phyloP scores from a whole-genome alignment of 2,888 invertebrate genomes.

The Dolomedes plantarius region DNA sequence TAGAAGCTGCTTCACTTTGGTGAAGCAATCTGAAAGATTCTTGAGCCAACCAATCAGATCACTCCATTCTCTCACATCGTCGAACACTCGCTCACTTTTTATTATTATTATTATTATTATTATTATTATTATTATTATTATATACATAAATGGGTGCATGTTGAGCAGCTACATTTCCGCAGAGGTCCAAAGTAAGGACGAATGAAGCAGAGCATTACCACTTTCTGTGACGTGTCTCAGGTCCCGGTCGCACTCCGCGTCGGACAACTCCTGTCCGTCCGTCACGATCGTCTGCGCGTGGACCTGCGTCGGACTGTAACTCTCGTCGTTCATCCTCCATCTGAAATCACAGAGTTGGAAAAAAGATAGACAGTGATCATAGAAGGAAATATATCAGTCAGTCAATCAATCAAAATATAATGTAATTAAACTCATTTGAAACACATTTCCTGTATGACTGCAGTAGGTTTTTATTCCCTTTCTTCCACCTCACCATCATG shows the following conservation, averaged over 20 bases:
- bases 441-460: too few relatives aligned
- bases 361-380: too few relatives aligned
- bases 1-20: too few relatives aligned
- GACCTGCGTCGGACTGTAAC: slow-evolving; percentile 63
- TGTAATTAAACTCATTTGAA: too few relatives aligned
- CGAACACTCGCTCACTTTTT: too few relatives aligned
- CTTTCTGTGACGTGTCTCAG: slow-evolving; percentile 62
- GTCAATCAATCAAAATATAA: too few relatives aligned
- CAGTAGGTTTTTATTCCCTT: too few relatives aligned
- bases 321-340: slow-evolving; percentile 60
- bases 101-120: too few relatives aligned
- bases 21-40: too few relatives aligned
- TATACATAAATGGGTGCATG: not conserved
- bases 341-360: slow-evolving; percentile 18
- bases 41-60: not conserved
- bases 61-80: not conserved
- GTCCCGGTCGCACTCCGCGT: slow-evolving; percentile 70
- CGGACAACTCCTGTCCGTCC: slow-evolving; percentile 61
- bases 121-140: not conserved
- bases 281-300: slow-evolving; percentile 59
- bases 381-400: too few relatives aligned
- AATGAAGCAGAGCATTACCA: slow-evolving; percentile 24
- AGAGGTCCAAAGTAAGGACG: too few relatives aligned
- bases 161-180: not conserved
- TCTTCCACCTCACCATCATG: too few relatives aligned